Evolutionary conservation across 2,888 invertebrate species (phyloP).

Genomic region (Rhogogaster chlorosoma): DNA sequence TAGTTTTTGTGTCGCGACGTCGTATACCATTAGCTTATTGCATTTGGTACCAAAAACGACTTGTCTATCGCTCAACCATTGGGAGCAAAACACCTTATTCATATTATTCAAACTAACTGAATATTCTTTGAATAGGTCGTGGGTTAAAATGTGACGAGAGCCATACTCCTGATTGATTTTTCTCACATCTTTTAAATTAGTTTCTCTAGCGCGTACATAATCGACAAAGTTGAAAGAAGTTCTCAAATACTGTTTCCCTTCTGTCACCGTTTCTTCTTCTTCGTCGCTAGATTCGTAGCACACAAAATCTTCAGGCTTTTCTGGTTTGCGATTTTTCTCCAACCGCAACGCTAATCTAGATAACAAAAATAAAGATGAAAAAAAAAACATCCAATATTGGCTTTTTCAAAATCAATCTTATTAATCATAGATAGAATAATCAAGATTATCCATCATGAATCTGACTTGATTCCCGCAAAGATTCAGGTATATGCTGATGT

Average conservation of each 20-base stretch:
- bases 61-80: slow-evolving; percentile 97
- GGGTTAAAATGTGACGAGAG: slow-evolving; percentile 92
- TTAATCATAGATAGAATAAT: no score
- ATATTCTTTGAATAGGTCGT: slow-evolving; percentile 93
- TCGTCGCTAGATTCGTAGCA: slow-evolving; percentile 94
- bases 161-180: slow-evolving; percentile 89
- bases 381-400: not conserved
- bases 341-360: slow-evolving; percentile 76
- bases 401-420: not conserved
- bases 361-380: not conserved
- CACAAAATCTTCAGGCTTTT: slow-evolving; percentile 94
- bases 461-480: no score
- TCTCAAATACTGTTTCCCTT: slow-evolving; percentile 86
- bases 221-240: slow-evolving; percentile 94
- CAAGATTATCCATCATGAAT: no score
- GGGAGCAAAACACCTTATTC: slow-evolving; percentile 97
- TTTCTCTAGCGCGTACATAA: slow-evolving; percentile 89
- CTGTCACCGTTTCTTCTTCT: slow-evolving; percentile 88
- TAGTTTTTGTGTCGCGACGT: slow-evolving; percentile 91
- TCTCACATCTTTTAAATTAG: slow-evolving; percentile 85
- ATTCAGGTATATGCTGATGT: no score
- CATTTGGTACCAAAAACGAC: slow-evolving; percentile 98
- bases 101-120: slow-evolving; percentile 90
- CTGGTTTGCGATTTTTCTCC: slow-evolving; percentile 89
- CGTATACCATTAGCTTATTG: slow-evolving; percentile 96